phyloP scores from a whole-genome alignment of 2,888 invertebrate genomes.

The Onthophagus sagittarius region DNA sequence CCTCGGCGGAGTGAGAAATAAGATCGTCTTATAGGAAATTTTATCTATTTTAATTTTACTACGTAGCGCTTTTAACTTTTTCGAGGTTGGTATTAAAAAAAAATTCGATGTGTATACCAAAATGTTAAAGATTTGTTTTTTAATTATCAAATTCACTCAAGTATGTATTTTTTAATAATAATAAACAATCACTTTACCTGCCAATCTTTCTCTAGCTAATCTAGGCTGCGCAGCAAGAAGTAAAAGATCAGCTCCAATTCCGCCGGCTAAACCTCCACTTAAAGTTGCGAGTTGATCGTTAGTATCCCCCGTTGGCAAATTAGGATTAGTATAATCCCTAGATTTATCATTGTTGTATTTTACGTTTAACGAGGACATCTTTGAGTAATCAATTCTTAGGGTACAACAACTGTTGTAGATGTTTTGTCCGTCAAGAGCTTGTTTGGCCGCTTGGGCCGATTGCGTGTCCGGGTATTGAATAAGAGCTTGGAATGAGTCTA shows the following conservation, averaged over 20 bases:
- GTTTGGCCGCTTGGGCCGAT: constrained; percentile 95
- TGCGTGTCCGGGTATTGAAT: constrained; percentile 98
- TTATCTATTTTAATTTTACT: too few species aligned
- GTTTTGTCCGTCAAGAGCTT: constrained; percentile 96
- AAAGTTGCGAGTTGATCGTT: constrained; percentile 57
- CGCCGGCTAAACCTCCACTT: constrained; percentile 52
- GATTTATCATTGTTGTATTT: constrained; percentile 99
- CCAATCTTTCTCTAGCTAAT: constrained; percentile 54
- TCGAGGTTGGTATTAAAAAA: too few species aligned
- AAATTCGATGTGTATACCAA: too few species aligned
- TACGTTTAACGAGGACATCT: constrained; percentile 95
- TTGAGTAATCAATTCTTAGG: constrained; percentile 97
- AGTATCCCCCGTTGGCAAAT: constrained; percentile 90
- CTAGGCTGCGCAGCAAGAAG: constrained; percentile 53
- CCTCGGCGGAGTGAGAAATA: too few species aligned
- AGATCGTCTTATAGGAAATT: too few species aligned
- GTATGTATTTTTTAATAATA: too few species aligned
- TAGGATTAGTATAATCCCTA: constrained; percentile 97
- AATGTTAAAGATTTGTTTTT: too few species aligned
- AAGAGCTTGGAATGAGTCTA: constrained; percentile 96
- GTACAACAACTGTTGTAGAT: constrained; percentile 99
- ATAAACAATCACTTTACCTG: constrained; percentile 44
- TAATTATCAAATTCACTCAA: neutral
- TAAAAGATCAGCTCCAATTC: constrained; percentile 64
- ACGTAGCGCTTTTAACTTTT: too few species aligned